phyloP scores from a whole-genome alignment of 2,888 invertebrate genomes.

The Drosophila falleni region DNA sequence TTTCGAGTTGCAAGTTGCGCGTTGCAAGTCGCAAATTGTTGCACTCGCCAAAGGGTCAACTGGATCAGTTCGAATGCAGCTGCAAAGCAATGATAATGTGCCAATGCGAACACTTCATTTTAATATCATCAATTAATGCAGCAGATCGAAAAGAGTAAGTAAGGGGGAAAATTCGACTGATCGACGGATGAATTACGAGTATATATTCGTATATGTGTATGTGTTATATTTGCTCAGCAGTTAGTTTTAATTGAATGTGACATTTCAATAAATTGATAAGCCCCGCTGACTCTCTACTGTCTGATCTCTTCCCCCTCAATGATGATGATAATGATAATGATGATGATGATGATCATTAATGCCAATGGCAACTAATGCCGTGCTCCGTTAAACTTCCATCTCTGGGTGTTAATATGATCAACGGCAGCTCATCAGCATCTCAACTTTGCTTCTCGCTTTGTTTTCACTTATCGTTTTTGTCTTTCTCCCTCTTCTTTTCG shows the following conservation, averaged over 20 bases:
- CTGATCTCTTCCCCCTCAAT: constrained; percentile 22
- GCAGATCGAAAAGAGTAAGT: constrained; percentile 36
- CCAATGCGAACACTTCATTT: constrained; percentile 77
- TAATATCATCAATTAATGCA: constrained; percentile 77
- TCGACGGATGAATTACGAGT: constrained; percentile 69
- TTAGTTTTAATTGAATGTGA: constrained; percentile 81
- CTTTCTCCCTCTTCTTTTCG: neutral
- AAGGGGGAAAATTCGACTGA: constrained; percentile 35
- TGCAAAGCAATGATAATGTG: constrained; percentile 66
- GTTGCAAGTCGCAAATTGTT: constrained; percentile 38
- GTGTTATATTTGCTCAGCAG: constrained; percentile 73
- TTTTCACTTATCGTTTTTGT: constrained; percentile 60
- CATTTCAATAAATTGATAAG: constrained; percentile 81
- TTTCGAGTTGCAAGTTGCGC: constrained; percentile 13
- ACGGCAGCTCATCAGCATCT: constrained; percentile 80
- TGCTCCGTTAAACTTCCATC: constrained; percentile 28
- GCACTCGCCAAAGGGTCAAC: constrained; percentile 50
- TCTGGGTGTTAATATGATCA: constrained; percentile 75
- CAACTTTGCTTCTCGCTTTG: constrained; percentile 60
- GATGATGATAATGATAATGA: constrained; percentile 24
- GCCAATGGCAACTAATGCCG: constrained; percentile 48
- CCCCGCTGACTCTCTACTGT: constrained; percentile 34
- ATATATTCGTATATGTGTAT: constrained; percentile 3
- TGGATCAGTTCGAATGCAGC: constrained; percentile 49
- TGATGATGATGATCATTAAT: constrained; percentile 40